Base-by-base conservation (phyloP, 2,888 invertebrate species). In the Yponomeuta sedellus region DNA sequence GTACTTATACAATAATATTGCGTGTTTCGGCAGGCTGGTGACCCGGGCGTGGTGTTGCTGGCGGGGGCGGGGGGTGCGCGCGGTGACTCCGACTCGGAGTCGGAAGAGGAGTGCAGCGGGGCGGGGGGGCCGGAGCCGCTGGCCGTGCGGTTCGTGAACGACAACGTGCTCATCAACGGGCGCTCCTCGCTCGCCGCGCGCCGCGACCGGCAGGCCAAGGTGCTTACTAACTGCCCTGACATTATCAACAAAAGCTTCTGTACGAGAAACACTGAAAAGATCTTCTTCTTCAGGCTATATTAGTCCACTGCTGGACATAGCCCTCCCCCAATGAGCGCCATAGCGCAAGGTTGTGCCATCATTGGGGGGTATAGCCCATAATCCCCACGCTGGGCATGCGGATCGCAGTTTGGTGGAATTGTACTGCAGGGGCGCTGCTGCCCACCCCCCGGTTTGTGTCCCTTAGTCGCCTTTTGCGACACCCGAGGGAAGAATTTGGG, bases 121-220 rank as follows among this genome's bases (percentile, higher is more conserved):
- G 72, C 68, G 74, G 92, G 88, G 73, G 94, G 93, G 70, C 94
- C 94, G 71, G 95, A 96, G 70, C 96, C 96, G 58, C 96, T 96
- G 88, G 93, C 94, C 88, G 95, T 97, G 76, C 93, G 94, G 74
- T 97, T 97, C 90, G 93, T 95, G 83, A 97, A 97, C 90, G 97
- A 96, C 87, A 97, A 97, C 88, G 93, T 97, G 82, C 94, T 97
- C 86, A 97, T 97, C 91, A 96, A 97, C 91, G 97, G 97, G 68
- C 94, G 94, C 85, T 97, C 97, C 81, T 96, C 95, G 90, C 93
- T 97, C 81, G 94, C 94, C 74, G 92, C 92, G 77, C 91, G 92
- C 57, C 75, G 70, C 64, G 79, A 80, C 70, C 77, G 87, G 73
- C 88, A 92, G 74, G 92, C 92, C 76, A 94, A 94, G 93, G 94